phyloP scores from a whole-genome alignment of 2,797 vertebrate species.

The Schizothorax lantsangensis region DNA sequence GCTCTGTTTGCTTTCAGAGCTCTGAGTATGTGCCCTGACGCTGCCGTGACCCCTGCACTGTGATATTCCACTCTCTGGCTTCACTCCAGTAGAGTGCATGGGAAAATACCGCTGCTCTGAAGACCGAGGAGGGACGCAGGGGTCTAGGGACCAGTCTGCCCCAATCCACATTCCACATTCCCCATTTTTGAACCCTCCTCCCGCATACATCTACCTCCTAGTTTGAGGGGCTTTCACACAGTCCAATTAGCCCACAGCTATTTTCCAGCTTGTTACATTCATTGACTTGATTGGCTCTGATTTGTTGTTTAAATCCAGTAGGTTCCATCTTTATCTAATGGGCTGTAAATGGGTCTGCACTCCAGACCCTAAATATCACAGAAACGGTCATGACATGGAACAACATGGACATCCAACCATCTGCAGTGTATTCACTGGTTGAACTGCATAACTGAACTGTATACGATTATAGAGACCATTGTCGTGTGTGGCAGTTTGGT shows the following conservation, averaged over 20 bases:
- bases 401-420: background rate
- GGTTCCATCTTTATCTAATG: slow-evolving; percentile 31
- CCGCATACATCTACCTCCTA: slow-evolving; percentile 26
- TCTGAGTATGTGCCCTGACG: slow-evolving; percentile 72
- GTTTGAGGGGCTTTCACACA: slow-evolving; percentile 41
- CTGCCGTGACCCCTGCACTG: slow-evolving; percentile 70
- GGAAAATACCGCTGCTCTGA: slow-evolving; percentile 87
- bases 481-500: background rate
- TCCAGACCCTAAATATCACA: background rate
- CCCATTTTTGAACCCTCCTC: slow-evolving; percentile 47
- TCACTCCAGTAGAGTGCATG: slow-evolving; percentile 87
- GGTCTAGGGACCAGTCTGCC: slow-evolving; percentile 50
- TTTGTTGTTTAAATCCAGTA: slow-evolving; percentile 42
- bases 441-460: background rate
- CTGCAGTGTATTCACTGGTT: background rate
- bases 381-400: background rate
- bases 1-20: slow-evolving; percentile 80
- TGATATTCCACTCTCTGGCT: slow-evolving; percentile 80
- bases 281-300: slow-evolving; percentile 27
- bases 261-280: slow-evolving; percentile 54
- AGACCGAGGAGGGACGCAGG: slow-evolving; percentile 69
- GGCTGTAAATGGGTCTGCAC: background rate
- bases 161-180: slow-evolving; percentile 68
- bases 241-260: slow-evolving; percentile 53
- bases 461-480: background rate